Percentiles rank a stretch among this genome's conserved stretches.
These are phyloP conservation scores for Chondrosia reniformis DNA, from an alignment of 37 sponge, comb jelly and placozoan species.

Conservation along the genomic window DNA sequence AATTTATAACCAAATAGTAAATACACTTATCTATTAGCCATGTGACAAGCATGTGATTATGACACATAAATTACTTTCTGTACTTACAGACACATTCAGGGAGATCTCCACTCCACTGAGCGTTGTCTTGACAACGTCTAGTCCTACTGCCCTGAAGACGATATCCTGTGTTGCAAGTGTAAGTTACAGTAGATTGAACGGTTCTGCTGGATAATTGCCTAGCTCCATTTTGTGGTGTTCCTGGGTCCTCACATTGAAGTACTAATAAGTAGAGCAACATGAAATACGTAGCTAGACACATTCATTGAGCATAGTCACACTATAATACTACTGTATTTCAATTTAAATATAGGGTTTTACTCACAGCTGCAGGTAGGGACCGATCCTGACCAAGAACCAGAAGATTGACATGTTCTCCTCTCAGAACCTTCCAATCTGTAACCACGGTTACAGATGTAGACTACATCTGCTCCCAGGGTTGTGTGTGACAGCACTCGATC, in stretches of 20 bases:
- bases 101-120: not conserved
- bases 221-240: not conserved
- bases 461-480: constrained; percentile 16
- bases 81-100: not conserved
- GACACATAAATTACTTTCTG: not conserved
- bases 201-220: not conserved
- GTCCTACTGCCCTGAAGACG: not conserved
- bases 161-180: constrained; percentile 16
- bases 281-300: not conserved
- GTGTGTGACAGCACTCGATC: constrained; percentile 6
- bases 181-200: not conserved
- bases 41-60: not conserved
- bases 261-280: not conserved
- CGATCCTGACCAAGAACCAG: constrained; percentile 15
- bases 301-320: not conserved
- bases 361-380: constrained; percentile 21
- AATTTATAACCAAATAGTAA: no score
- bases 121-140: not conserved
- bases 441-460: constrained; percentile 37
- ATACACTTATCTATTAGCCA: not conserved
- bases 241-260: constrained; percentile 1
- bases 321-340: no score
- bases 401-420: not conserved
- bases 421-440: constrained; percentile 8
- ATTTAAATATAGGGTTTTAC: not conserved